Evolutionary conservation across 2,797 vertebrate genomes (phyloP).

Genomic region (Oreortyx pictus): DNA sequence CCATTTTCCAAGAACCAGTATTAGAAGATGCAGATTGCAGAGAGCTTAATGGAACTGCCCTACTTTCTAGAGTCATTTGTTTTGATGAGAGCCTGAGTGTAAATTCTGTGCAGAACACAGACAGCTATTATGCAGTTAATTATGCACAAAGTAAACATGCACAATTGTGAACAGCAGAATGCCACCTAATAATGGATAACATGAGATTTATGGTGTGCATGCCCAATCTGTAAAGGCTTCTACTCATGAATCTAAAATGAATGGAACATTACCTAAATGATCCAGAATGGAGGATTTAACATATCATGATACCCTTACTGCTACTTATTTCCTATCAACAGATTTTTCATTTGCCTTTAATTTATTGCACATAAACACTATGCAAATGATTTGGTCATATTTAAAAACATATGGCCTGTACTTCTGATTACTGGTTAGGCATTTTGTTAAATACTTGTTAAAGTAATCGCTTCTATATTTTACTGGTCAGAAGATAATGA

Average conservation of each 20-base stretch:
- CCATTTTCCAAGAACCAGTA: constrained; percentile 50
- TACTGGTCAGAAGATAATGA: constrained; percentile 73
- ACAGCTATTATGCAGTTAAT: constrained; percentile 83
- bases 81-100: constrained; percentile 72
- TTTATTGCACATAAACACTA: constrained; percentile 85
- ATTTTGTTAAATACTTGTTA: constrained; percentile 78
- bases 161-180: constrained; percentile 81
- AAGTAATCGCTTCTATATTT: constrained; percentile 79
- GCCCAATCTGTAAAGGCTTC: constrained; percentile 81
- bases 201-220: constrained; percentile 83
- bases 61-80: constrained; percentile 77
- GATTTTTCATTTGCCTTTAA: constrained; percentile 86
- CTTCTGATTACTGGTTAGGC: constrained; percentile 76
- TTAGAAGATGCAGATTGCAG: constrained; percentile 67
- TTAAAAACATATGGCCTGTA: constrained; percentile 82
- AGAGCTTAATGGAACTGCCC: constrained; percentile 73
- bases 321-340: constrained; percentile 84
- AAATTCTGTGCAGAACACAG: constrained; percentile 77
- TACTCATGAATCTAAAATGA: constrained; percentile 89
- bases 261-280: constrained; percentile 91
- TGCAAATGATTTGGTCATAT: constrained; percentile 82
- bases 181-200: constrained; percentile 84
- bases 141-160: constrained; percentile 85
- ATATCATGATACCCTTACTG: constrained; percentile 84
- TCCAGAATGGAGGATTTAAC: constrained; percentile 87